These are phyloP conservation scores for Heliconius himera DNA, from an alignment of 1,140 invertebrate species.

Conservation along the genomic window DNA sequence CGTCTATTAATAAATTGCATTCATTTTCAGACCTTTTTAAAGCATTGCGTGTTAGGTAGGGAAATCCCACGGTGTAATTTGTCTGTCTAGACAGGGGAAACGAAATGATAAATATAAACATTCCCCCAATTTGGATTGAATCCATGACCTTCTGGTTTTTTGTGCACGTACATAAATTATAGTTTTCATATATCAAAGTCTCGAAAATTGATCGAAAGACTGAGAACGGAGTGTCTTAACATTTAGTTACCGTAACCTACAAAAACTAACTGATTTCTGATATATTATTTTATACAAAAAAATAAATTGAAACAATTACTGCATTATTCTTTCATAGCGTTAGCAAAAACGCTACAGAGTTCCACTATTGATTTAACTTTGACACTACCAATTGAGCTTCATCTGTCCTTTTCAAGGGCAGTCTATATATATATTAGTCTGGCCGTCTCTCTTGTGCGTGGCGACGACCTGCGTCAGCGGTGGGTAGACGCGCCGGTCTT, in stretches of 20 bases:
- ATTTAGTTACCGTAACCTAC: too few species aligned
- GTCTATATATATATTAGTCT: conserved; percentile 52
- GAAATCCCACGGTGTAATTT: background rate
- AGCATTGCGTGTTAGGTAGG: too few species aligned
- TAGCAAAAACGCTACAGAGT: background rate
- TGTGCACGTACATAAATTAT: too few species aligned
- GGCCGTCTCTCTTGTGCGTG: conserved; percentile 31
- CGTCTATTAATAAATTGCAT: background rate
- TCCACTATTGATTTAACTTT: conserved; percentile 11
- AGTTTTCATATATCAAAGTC: too few species aligned
- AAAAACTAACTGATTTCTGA: too few species aligned
- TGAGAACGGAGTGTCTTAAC: too few species aligned
- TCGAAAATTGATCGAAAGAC: too few species aligned
- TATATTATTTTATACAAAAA: too few species aligned
- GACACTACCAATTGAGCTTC: conserved; percentile 26
- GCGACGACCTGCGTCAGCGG: conserved; percentile 42
- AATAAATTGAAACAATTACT: background rate
- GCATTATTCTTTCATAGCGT: background rate
- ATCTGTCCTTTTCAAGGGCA: conserved; percentile 60
- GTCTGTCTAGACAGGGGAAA: background rate
- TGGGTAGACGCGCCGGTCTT: conserved; percentile 4
- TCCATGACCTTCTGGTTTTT: too few species aligned
- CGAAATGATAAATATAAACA: too few species aligned
- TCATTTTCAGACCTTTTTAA: too few species aligned
- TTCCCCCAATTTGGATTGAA: too few species aligned